Base-by-base conservation (phyloP, 2,888 invertebrate genomes). In the Phalera bucephala region DNA sequence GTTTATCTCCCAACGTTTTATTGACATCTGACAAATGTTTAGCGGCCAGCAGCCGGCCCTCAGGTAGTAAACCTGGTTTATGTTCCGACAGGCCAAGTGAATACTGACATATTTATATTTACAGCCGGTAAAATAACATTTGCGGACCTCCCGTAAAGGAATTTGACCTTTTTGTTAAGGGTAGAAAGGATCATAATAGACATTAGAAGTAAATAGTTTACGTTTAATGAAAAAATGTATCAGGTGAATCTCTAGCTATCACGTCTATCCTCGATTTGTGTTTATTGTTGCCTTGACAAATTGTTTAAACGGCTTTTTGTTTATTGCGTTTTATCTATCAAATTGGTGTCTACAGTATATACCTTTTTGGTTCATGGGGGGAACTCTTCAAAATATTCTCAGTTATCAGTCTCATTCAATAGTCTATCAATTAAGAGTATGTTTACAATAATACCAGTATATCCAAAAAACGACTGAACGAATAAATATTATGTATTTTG, bases 1-100 rank as follows among this genome's bases (percentile, higher is more conserved):
- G 59, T 58, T 62, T 64, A 56, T 58, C 53, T 50, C 43, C 53
- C 43, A 38, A 46, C 37, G 30, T 40, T 67, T 71, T 70, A 67
- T 63, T 57, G 52, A 47, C 57, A 55, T 61, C 55, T 54, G 56
- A 54, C 59, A 58, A 51, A 46, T 54, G 54, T 68, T 68, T 58
- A 64, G 65, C 38, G 51, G 51, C 36, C 42, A 31, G 42, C 42
- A 28, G 29, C 38, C 40, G 45, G 26, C 45, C 52, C 46, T 42
- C 36, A 21, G 38, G 47, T 48, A 50, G 50, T 69, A 69, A 66
- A 64, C 52, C 45, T 34, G 38, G 40, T 64, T 66, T 65, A 64
- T 55, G 49, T 34, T 48, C 27, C 45, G 36, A 52, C 47, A 36
- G 41, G 31, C 17, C 29, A 19, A 29, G 55, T 67, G 56, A 62